Conservation (phyloP, 2,113 vertebrate genomes). For the Leucopsar rothschildi region DNA sequence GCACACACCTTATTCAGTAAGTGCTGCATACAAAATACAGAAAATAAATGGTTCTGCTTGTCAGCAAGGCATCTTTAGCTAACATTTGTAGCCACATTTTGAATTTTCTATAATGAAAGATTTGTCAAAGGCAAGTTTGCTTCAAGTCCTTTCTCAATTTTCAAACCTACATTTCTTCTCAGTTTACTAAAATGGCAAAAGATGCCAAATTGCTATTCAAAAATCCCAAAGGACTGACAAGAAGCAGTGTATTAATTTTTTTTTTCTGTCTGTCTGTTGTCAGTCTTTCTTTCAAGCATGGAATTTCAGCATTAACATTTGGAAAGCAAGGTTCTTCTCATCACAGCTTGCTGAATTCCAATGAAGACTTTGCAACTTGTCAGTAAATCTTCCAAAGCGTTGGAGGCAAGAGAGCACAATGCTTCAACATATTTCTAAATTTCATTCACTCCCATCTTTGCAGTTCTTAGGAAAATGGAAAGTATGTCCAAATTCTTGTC, state of each 20-base stretch:
- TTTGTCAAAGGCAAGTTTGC: conserved; percentile 44
- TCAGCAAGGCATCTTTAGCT: conserved; percentile 47
- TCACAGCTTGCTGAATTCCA: conserved; percentile 20
- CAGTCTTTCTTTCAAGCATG: conserved; percentile 52
- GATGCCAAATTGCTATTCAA: not conserved
- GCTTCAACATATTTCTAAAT: conserved; percentile 1
- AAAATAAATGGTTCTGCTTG: conserved; percentile 50
- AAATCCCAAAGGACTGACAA: conserved; percentile 18
- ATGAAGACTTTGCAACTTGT: conserved; percentile 44
- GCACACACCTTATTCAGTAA: conserved; percentile 30
- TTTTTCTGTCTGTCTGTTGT: conserved; percentile 42
- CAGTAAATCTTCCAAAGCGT: conserved; percentile 20
- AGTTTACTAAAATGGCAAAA: conserved; percentile 1
- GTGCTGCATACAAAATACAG: not conserved
- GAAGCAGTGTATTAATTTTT: conserved; percentile 6
- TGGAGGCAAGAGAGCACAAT: conserved; percentile 10
- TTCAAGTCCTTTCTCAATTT: conserved; percentile 52
- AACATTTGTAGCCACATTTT: conserved; percentile 32
- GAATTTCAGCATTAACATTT: conserved; percentile 35
- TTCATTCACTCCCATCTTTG: not conserved
- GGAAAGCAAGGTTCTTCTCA: conserved; percentile 33
- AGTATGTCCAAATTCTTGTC: conserved; percentile 15
- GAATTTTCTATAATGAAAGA: conserved; percentile 42
- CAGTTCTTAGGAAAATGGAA: not conserved
- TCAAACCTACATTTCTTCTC: conserved; percentile 26